Conservation (phyloP, 2,797 vertebrate species). For the Sylvilagus floridanus region DNA sequence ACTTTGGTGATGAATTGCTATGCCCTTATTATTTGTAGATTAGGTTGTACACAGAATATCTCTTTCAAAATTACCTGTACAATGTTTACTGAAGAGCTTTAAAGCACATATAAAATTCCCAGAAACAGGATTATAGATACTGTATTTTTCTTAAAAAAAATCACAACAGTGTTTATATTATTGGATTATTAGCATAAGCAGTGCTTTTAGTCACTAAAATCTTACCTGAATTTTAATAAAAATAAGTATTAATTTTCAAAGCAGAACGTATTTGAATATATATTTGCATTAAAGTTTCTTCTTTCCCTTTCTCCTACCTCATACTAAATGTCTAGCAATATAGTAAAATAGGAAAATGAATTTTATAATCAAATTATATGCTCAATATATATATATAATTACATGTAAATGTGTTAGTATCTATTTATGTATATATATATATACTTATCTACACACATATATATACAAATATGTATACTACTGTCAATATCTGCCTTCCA, state of each 20-base stretch:
- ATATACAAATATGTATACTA: background rate
- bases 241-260: background rate
- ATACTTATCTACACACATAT: background rate
- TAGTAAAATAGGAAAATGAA: background rate
- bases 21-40: slow-evolving; percentile 20
- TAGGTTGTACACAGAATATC: background rate
- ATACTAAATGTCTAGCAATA: background rate
- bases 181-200: background rate
- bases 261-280: background rate
- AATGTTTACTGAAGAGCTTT: background rate
- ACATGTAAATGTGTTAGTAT: background rate
- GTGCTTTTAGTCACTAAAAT: background rate
- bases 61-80: background rate
- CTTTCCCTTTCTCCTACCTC: background rate
- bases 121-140: background rate
- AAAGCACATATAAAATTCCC: background rate
- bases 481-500: background rate
- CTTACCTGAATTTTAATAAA: background rate
- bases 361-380: background rate
- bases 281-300: background rate
- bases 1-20: background rate
- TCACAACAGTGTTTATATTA: background rate
- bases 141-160: background rate
- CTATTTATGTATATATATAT: background rate
- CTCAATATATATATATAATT: background rate